A percentile compares a stretch with the other conserved stretches of the same genome.
These are phyloP conservation scores for Taenioides sp. DNA, from an alignment of 2,797 vertebrate genomes.

Conservation along the genomic window DNA sequence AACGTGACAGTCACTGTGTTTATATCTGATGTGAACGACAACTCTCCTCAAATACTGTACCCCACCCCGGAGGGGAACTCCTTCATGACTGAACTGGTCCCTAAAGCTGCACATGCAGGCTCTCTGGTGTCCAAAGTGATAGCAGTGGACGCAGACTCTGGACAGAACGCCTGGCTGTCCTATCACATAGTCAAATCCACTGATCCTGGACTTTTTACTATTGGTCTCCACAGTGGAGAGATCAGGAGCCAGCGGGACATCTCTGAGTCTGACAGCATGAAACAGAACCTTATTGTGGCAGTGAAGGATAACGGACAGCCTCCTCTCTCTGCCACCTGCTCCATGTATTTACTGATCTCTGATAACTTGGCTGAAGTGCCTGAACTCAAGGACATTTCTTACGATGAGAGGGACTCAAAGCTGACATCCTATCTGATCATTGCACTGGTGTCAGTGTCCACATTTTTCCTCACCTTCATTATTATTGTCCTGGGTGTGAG, in stretches of 20 bases:
- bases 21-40: conserved; percentile 76
- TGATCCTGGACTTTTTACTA: conserved; percentile 56
- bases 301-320: conserved; percentile 13
- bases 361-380: conserved; percentile 54
- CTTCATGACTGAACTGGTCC: conserved; percentile 59
- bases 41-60: conserved; percentile 61
- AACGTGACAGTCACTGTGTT: conserved; percentile 58
- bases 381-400: conserved; percentile 57
- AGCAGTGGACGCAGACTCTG: conserved; percentile 67
- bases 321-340: conserved; percentile 39
- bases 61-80: conserved; percentile 59
- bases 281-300: conserved; percentile 48
- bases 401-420: conserved; percentile 46
- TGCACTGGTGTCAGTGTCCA: conserved; percentile 66
- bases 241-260: conserved; percentile 61
- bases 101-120: conserved; percentile 53
- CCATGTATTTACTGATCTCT: conserved; percentile 65
- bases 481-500: conserved; percentile 56
- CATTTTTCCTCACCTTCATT: conserved; percentile 64
- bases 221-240: conserved; percentile 68
- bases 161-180: conserved; percentile 80
- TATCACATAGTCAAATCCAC: conserved; percentile 72
- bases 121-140: conserved; percentile 74
- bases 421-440: conserved; percentile 60
- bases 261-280: conserved; percentile 63